Conservation (phyloP, 2,797 vertebrate genomes). For the Microctenopoma steveboyesi region DNA sequence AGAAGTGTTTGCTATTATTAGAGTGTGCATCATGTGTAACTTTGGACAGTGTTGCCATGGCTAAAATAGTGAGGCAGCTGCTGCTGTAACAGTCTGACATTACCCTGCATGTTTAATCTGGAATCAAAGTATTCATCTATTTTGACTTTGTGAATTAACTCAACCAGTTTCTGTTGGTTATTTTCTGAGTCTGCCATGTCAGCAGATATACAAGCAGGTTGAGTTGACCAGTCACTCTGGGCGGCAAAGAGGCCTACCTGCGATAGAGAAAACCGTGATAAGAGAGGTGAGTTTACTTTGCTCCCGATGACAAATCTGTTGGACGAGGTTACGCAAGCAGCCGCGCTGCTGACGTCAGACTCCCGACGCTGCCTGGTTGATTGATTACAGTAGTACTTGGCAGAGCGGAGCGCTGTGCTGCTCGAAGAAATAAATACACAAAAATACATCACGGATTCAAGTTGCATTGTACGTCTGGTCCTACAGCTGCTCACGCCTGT, state of each 20-base stretch:
- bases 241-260: constrained; percentile 7
- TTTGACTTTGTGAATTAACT: constrained; percentile 13
- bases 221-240: constrained; percentile 46
- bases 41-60: constrained; percentile 28
- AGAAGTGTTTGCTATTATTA: constrained; percentile 56
- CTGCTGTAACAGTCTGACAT: constrained; percentile 19
- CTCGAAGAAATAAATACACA: constrained; percentile 42
- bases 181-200: background rate
- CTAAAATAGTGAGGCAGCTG: constrained; percentile 53
- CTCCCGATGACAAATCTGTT: constrained; percentile 66
- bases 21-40: constrained; percentile 39
- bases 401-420: constrained; percentile 31
- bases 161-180: background rate
- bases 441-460: constrained; percentile 44
- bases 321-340: constrained; percentile 73
- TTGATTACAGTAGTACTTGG: constrained; percentile 70
- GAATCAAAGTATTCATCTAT: background rate
- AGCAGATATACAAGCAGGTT: constrained; percentile 35
- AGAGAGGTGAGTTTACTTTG: constrained; percentile 69
- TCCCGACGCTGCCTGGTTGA: constrained; percentile 66
- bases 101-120: constrained; percentile 5
- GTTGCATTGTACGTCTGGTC: constrained; percentile 13
- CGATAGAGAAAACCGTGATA: constrained; percentile 61
- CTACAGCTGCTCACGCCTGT: constrained; percentile 3
- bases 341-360: constrained; percentile 70